A percentile compares a stretch with the other conserved stretches of the same genome.
Conservation (phyloP, 2,888 invertebrate genomes). For the Zaprionus lineosus region DNA sequence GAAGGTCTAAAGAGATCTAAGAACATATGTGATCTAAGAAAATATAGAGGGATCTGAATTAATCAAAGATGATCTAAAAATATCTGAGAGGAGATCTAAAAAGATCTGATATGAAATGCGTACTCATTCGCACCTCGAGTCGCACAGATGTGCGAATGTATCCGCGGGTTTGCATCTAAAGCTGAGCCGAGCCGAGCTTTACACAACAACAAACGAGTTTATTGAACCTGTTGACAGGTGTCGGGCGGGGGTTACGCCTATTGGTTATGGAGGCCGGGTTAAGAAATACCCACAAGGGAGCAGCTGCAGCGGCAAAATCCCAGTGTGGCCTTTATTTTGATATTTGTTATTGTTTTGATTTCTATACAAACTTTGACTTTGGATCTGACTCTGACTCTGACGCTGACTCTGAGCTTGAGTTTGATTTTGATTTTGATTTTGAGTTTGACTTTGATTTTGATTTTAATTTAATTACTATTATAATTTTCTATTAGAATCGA, state of each 20-base stretch:
- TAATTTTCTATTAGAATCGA: too few relatives aligned
- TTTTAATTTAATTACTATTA: too few relatives aligned
- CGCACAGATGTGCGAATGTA: conserved; percentile 7
- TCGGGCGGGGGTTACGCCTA: conserved; percentile 25
- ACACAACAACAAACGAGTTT: conserved; percentile 57
- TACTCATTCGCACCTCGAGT: not conserved
- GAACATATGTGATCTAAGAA: too few relatives aligned
- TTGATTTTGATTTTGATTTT: too few relatives aligned
- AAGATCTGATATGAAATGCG: not conserved
- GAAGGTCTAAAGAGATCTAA: too few relatives aligned
- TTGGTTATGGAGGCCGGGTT: conserved; percentile 35
- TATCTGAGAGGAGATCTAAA: too few relatives aligned
- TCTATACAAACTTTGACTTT: not conserved
- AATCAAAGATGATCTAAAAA: too few relatives aligned
- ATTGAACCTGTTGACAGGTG: conserved; percentile 67
- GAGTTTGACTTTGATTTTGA: too few relatives aligned
- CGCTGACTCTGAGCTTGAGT: too few relatives aligned
- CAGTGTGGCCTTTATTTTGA: not conserved
- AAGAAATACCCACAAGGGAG: conserved; percentile 36
- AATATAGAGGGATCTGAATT: not conserved
- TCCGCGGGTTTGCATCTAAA: conserved; percentile 20
- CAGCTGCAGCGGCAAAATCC: conserved; percentile 3
- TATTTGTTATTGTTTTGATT: not conserved
- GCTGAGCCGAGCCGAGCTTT: conserved; percentile 25
- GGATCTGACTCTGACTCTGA: not conserved